Base-by-base conservation (phyloP, 2,113 vertebrate species). In the Geococcyx californianus region DNA sequence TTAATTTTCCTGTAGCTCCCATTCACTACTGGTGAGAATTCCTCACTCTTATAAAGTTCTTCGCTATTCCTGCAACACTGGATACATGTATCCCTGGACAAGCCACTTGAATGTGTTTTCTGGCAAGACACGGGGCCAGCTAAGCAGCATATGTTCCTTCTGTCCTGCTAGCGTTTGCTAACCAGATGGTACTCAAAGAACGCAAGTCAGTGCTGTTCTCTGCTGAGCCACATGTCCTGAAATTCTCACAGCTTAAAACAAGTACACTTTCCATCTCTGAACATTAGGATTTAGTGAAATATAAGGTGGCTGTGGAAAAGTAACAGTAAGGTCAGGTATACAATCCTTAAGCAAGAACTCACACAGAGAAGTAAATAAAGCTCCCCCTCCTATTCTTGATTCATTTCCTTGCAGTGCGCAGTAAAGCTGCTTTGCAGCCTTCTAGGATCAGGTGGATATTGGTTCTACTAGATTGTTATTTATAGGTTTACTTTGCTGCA, bases 161-260 rank as follows among this genome's bases (percentile, higher is more conserved):
- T 84, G 51, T 66, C 64, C 64, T 95, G 29, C 49, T 82, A 54
- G 44, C 44, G 51, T 82, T 77, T 92, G 58, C 72, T 84, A 92
- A 81, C 55, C 95, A 97, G 94, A 84, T 94, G 89, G 87, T 31
- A 83, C 36, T 70, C 72, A 94, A 80, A 90, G 79, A 90, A 94
- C 21, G 68, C 62, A 87, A 88, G 52, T 62, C 58, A 90, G 72
- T 55, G 58, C 59, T 62, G 62, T 55, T 90, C 69, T 55, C 87
- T 88, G 51, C 44, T 92, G 36, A n/a, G 45, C 60, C 90, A 89
- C 87, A 83, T 94, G 87, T 82, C 40, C 54, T 42, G 40, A 70
- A 92, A 93, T 92, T 76, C 60, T 92, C 75, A 66, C 34, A 70
- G 58, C 42, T 76, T 79, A 56, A 83, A 93, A 78, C 1, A 1